Conservation (phyloP, 2,888 invertebrate species). For the Himalopsyche anomala region DNA sequence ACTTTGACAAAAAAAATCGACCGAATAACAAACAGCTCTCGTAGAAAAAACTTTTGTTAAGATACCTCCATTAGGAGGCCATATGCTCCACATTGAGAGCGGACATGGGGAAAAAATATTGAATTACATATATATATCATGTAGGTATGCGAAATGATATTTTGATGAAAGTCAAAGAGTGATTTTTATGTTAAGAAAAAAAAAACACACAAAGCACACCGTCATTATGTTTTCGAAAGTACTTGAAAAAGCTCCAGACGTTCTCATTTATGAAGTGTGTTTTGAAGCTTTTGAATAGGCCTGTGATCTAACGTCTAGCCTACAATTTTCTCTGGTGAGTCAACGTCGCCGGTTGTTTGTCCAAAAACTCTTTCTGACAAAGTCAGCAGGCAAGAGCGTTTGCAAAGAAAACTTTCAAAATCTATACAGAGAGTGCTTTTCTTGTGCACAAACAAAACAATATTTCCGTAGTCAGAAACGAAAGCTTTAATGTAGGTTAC, state of each 20-base stretch:
- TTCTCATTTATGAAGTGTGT: constrained; percentile 32
- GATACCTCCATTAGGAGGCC: too few species aligned
- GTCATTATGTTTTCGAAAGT: constrained; percentile 22
- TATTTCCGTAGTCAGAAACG: not conserved
- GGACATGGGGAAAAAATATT: too few species aligned
- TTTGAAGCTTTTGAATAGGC: constrained; percentile 35
- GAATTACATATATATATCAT: too few species aligned
- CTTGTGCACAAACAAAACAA: not conserved
- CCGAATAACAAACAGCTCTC: too few species aligned
- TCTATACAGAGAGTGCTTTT: not conserved
- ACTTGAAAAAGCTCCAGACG: constrained; percentile 15
- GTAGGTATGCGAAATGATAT: not conserved
- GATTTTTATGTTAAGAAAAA: not conserved
- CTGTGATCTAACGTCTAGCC: constrained; percentile 31
- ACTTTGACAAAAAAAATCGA: too few species aligned
- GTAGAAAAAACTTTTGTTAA: too few species aligned
- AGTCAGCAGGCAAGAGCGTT: not conserved
- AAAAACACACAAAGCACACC: not conserved
- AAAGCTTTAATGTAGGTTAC: not conserved
- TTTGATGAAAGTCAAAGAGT: not conserved
- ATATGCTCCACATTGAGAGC: too few species aligned
- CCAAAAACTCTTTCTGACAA: not conserved
- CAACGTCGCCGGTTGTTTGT: constrained; percentile 9
- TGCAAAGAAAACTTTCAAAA: not conserved
- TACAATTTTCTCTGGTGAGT: constrained; percentile 27